Percentiles rank a stretch among this genome's conserved stretches.
Conservation (phyloP, 2,888 invertebrate genomes). For the Pardosa pseudoannulata region DNA sequence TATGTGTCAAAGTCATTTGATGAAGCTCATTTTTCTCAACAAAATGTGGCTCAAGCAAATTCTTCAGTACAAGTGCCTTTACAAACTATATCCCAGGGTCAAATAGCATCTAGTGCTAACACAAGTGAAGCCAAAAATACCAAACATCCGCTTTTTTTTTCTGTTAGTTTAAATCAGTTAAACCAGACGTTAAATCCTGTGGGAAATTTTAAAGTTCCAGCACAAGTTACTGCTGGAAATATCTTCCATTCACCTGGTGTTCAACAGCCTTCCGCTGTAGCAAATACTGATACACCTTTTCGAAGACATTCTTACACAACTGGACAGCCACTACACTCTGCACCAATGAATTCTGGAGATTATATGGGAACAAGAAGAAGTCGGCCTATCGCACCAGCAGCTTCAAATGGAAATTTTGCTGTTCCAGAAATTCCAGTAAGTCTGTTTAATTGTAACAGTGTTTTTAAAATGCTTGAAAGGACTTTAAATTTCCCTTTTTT, state of each 20-base stretch:
- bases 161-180: constrained; percentile 41
- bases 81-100: constrained; percentile 50
- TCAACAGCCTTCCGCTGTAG: not conserved
- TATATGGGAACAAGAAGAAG: constrained; percentile 75
- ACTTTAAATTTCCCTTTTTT: too few relatives aligned
- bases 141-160: constrained; percentile 56
- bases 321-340: constrained; percentile 43
- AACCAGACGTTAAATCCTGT: constrained; percentile 10
- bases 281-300: constrained; percentile 32
- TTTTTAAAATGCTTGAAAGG: too few relatives aligned
- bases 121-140: constrained; percentile 33
- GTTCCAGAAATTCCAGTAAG: constrained; percentile 69
- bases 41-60: constrained; percentile 17
- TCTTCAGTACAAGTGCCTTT: constrained; percentile 67
- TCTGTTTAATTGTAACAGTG: not conserved
- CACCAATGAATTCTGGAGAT: constrained; percentile 38
- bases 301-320: constrained; percentile 71
- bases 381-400: constrained; percentile 56
- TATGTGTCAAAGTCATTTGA: constrained; percentile 41
- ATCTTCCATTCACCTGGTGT: not conserved
- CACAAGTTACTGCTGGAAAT: constrained; percentile 26
- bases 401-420: constrained; percentile 48
- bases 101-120: constrained; percentile 24
- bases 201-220: constrained; percentile 40
- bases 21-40: constrained; percentile 39